These are phyloP conservation scores for Listrodromus nycthemerus DNA, from an alignment of 2,888 invertebrate species.

Conservation along the genomic window DNA sequence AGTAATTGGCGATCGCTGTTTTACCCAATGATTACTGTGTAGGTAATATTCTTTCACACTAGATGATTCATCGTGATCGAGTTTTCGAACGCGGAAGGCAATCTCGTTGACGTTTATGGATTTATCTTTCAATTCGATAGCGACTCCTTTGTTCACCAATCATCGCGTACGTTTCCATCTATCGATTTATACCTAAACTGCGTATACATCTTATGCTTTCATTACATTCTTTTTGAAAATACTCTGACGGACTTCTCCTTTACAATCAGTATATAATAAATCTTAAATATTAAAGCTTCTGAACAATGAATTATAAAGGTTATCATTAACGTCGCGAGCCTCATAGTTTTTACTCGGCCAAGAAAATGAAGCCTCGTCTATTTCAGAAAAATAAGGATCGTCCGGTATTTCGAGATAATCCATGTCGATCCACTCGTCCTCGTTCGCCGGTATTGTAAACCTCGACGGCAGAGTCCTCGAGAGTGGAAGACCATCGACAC, in stretches of 20 bases:
- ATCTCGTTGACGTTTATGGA: constrained; percentile 6
- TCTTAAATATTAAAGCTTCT: no score
- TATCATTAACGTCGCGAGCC: neutral
- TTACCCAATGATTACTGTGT: constrained; percentile 18
- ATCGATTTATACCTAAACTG: no score
- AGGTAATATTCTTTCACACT: neutral
- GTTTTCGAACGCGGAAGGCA: neutral
- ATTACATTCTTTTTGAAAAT: neutral
- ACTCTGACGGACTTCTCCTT: no score
- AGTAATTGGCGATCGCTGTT: constrained; percentile 52
- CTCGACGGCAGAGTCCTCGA: constrained; percentile 86
- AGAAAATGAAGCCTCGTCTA: neutral
- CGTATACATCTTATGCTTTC: no score
- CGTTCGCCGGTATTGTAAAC: constrained; percentile 84
- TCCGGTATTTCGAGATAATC: constrained; percentile 88
- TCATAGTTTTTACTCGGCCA: neutral
- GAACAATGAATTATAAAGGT: neutral
- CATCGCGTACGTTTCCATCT: no score
- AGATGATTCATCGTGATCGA: constrained; percentile 16
- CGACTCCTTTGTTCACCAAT: neutral
- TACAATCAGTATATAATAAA: no score
- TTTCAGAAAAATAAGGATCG: constrained; percentile 13
- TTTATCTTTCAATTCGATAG: neutral
- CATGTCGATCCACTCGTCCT: constrained; percentile 88
- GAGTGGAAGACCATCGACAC: constrained; percentile 87